These are phyloP conservation scores for Nomada goodeniana DNA, from an alignment of 2,888 invertebrate genomes.

Conservation along the genomic window DNA sequence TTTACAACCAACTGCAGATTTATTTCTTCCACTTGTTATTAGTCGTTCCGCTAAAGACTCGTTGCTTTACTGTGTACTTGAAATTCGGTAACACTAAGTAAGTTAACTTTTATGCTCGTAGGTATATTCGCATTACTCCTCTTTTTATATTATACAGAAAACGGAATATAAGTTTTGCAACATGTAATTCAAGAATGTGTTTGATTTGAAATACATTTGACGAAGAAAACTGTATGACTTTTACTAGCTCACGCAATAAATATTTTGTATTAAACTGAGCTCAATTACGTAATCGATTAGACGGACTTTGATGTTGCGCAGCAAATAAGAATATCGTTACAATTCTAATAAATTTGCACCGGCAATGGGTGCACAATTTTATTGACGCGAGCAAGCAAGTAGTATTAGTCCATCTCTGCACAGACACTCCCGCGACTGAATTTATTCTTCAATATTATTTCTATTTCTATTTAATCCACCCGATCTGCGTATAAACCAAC, in stretches of 20 bases:
- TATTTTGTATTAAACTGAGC: too few species aligned
- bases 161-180: neutral
- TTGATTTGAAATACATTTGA: neutral
- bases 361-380: neutral
- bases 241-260: too few species aligned
- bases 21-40: neutral
- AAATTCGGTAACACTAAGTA: neutral
- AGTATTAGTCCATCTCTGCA: neutral
- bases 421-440: neutral
- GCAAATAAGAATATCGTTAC: too few species aligned
- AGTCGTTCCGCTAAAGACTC: neutral
- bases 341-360: too few species aligned
- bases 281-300: too few species aligned
- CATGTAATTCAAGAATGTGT: neutral
- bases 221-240: too few species aligned
- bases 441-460: neutral
- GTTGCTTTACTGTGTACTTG: constrained; percentile 8
- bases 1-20: neutral
- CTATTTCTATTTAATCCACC: neutral
- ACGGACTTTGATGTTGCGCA: too few species aligned
- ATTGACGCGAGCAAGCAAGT: neutral
- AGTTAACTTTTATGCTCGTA: neutral
- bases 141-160: neutral
- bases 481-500: neutral
- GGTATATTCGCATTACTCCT: neutral